phyloP scores from a whole-genome alignment of 2,888 invertebrate genomes.

The Gastracanthus pulcherrimus region DNA sequence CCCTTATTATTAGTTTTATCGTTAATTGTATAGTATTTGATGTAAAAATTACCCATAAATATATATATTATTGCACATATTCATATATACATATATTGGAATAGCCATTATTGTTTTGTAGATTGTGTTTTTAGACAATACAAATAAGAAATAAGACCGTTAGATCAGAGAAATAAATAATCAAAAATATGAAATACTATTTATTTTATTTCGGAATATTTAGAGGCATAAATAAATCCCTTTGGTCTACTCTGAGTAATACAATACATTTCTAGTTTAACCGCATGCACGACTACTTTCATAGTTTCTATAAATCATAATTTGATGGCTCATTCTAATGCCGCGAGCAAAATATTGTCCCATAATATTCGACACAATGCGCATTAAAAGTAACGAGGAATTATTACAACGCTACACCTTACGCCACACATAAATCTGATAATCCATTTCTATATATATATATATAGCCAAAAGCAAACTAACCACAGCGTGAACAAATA shows the following conservation, averaged over 20 bases:
- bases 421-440: not conserved
- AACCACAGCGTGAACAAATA: not conserved
- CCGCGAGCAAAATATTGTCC: not conserved
- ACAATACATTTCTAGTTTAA: not conserved
- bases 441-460: constrained; percentile 3
- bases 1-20: no score
- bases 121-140: no score
- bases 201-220: no score
- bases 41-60: no score
- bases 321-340: not conserved
- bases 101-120: no score
- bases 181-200: no score
- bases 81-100: no score
- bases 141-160: no score
- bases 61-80: no score
- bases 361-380: constrained; percentile 6
- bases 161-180: no score
- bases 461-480: not conserved
- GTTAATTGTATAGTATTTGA: no score
- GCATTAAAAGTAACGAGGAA: not conserved
- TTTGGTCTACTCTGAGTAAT: not conserved
- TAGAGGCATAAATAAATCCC: no score
- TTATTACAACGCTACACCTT: not conserved
- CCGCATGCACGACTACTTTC: not conserved
- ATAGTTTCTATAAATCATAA: not conserved